Evolutionary conservation across 2,888 invertebrate species (phyloP), one percentile per base, ranked within the genome.

Genomic region (Drosophila suboccidentalis): DNA sequence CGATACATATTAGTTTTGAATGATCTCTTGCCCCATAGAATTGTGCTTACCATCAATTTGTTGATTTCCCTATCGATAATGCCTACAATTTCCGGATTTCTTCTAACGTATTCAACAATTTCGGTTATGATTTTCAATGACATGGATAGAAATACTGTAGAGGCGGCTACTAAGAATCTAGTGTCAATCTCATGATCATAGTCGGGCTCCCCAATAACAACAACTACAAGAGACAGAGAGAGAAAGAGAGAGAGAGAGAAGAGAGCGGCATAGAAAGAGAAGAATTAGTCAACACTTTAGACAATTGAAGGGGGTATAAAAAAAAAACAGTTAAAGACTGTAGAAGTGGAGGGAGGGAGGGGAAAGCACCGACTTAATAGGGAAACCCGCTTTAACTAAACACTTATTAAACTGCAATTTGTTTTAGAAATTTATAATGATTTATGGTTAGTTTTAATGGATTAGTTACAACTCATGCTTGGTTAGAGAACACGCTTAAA

Each of bases 81-180:
- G 78, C 84, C 73, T 81, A 92, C 75, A 74, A 92, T 84, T 84
- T 92, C 91, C 66, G 92, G 92, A 82, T 92, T 92, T 90, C 90
- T 89, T 83, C 80, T 87, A 91, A 92, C 75, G 87, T 91, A 89
- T 63, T 92, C 90, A 75, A 92, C 89, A 82, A 92, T 89, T 86
- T 92, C 92, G 70, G 81, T 92, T 75, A 92, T 89, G 79, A 92
- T 92, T 84, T 82, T 91, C 71, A 92, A 64, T 53, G 92, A 92
- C 90, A 92, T 90, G 71, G 92, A 92, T 47, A 92, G 85, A 88
- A 92, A 92, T 70, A 91, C 90, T 79, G 92, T 91, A 15, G 92
- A 92, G 74, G 92, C 92, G 51, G 92, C 92, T 71, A 92, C 88
- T 83, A 92, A 81, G 78, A 92, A 91, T 89, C 92, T 91, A 90